A percentile compares a stretch with the other conserved stretches of the same genome.
phyloP scores from a whole-genome alignment of 2,888 invertebrate genomes.

The Heliconius sara region DNA sequence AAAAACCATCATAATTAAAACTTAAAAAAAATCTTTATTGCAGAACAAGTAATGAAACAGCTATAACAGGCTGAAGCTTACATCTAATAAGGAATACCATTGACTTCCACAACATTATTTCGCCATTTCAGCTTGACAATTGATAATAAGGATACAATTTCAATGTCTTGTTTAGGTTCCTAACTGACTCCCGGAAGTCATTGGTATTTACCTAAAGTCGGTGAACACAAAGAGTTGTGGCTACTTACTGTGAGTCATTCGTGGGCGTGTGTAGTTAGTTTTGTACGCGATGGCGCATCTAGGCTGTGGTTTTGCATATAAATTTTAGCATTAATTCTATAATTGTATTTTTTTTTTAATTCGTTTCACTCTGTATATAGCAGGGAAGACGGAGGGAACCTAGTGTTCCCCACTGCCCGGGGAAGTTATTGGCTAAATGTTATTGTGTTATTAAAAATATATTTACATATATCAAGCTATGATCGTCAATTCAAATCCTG shows the following conservation, averaged over 20 bases:
- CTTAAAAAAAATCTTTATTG: not conserved
- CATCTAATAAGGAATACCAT: not conserved
- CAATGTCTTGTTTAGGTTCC: conserved; percentile 25
- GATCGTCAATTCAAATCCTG: too few relatives aligned
- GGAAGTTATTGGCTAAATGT: too few relatives aligned
- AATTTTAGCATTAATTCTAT: not conserved
- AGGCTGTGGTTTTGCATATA: not conserved
- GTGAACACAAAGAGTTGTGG: conserved; percentile 21
- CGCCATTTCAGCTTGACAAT: conserved; percentile 7
- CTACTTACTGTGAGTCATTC: conserved; percentile 19
- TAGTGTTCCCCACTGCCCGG: too few relatives aligned
- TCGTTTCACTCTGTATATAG: too few relatives aligned
- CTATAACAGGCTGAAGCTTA: not conserved
- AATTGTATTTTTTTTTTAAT: not conserved
- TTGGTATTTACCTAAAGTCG: conserved; percentile 29
- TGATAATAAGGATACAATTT: conserved; percentile 27
- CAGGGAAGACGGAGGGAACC: too few relatives aligned
- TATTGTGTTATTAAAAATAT: too few relatives aligned
- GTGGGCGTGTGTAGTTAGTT: conserved; percentile 21
- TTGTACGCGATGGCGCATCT: conserved; percentile 13
- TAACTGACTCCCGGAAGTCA: conserved; percentile 28
- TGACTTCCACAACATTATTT: conserved; percentile 2
- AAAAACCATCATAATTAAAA: not conserved
- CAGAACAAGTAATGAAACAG: not conserved
- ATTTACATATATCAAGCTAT: too few relatives aligned